A percentile compares a stretch with the other conserved stretches of the same genome.
Evolutionary conservation across 2,113 vertebrate genomes (phyloP).

Genomic region (Pluvianellus socialis): DNA sequence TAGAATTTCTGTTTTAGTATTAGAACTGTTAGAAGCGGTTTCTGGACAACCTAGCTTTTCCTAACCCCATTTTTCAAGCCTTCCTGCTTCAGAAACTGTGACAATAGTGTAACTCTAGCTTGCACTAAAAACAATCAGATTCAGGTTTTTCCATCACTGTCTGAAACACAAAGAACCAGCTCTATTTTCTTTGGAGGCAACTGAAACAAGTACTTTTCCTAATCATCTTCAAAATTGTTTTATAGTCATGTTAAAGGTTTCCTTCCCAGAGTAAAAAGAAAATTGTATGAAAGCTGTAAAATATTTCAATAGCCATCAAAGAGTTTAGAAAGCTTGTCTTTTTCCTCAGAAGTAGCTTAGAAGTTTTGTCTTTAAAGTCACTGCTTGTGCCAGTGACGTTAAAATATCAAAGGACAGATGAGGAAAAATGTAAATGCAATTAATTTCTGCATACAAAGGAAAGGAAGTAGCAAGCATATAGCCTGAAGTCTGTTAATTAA

Average conservation of each 20-base stretch:
- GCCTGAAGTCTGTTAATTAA: background rate
- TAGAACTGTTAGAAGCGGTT: background rate
- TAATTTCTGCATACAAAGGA: conserved; percentile 51
- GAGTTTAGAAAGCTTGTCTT: conserved; percentile 16
- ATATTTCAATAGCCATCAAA: conserved; percentile 57
- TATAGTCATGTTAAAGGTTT: conserved; percentile 39
- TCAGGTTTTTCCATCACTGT: conserved; percentile 32
- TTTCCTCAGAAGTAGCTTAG: conserved; percentile 57
- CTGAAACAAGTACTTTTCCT: conserved; percentile 58
- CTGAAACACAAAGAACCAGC: conserved; percentile 45
- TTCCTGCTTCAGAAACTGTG: conserved; percentile 44
- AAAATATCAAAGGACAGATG: conserved; percentile 32
- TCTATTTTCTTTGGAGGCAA: conserved; percentile 67
- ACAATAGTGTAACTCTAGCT: background rate
- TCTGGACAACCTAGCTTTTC: background rate
- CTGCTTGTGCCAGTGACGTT: background rate
- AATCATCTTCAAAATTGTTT: conserved; percentile 37
- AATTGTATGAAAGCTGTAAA: conserved; percentile 45
- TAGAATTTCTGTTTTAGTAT: background rate
- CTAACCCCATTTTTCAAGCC: conserved; percentile 8
- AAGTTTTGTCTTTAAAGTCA: conserved; percentile 57
- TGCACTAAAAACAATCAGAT: conserved; percentile 38
- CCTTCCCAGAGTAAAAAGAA: conserved; percentile 9
- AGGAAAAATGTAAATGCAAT: conserved; percentile 43
- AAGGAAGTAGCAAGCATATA: conserved; percentile 42